These are phyloP conservation scores for Ciconia stormi DNA, from an alignment of 2,113 vertebrate species.

Conservation along the genomic window DNA sequence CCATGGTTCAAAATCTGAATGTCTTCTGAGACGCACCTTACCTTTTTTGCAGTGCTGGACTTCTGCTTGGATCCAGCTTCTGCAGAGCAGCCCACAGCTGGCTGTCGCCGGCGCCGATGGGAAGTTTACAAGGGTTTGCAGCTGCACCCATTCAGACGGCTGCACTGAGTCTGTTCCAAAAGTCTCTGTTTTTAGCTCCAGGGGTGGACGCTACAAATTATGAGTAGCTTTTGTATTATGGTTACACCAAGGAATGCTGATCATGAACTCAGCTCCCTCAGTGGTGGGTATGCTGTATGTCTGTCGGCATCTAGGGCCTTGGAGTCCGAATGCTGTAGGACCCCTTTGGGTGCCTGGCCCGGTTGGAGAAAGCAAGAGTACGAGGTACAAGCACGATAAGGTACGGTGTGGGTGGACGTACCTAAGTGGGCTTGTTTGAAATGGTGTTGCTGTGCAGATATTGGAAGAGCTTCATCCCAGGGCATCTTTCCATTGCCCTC, in stretches of 20 bases:
- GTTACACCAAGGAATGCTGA: neutral
- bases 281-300: neutral
- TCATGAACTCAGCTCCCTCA: neutral
- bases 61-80: neutral
- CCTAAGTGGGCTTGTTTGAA: neutral
- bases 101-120: accelerated
- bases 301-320: neutral
- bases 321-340: neutral
- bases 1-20: neutral
- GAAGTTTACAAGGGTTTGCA: neutral
- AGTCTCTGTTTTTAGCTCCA: neutral
- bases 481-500: neutral
- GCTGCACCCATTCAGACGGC: neutral
- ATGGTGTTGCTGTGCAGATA: accelerated
- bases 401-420: neutral
- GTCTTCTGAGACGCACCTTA: neutral
- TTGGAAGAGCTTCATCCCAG: neutral
- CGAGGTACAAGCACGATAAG: accelerated
- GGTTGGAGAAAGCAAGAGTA: neutral
- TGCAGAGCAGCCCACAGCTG: neutral
- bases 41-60: neutral
- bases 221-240: neutral
- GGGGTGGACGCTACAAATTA: neutral
- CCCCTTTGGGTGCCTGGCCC: neutral
- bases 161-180: neutral